phyloP scores from a whole-genome alignment of 92 coral and sea anemone genomes.

The Paragorgia papillata region DNA sequence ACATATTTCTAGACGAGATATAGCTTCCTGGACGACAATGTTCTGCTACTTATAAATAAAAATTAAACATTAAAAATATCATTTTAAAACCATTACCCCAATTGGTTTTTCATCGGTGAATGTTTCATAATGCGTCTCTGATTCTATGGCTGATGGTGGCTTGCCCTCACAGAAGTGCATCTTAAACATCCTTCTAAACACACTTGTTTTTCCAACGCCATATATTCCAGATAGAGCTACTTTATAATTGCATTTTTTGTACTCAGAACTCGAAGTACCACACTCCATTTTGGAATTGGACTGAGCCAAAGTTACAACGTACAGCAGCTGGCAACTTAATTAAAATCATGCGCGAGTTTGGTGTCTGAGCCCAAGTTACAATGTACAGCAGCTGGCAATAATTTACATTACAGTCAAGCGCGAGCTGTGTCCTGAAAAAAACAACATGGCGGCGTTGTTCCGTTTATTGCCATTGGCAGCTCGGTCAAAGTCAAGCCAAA shows the following conservation, averaged over 20 bases:
- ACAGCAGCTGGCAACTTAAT: no score
- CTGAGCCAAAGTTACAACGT: no score
- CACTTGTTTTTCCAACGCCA: slow-evolving; percentile 69
- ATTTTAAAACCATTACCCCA: no score
- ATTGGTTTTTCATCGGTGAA: slow-evolving; percentile 5
- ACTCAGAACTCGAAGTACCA: neutral
- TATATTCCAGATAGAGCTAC: slow-evolving; percentile 59
- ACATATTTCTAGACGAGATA: no score
- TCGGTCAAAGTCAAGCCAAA: slow-evolving; percentile 17
- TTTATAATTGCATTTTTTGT: slow-evolving; percentile 49
- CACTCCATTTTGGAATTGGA: neutral
- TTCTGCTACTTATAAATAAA: neutral
- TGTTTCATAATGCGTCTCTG: slow-evolving; percentile 9
- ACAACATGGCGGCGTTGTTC: slow-evolving; percentile 33
- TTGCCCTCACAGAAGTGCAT: slow-evolving; percentile 22
- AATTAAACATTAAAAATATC: no score
- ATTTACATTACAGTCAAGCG: neutral
- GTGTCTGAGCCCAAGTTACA: no score
- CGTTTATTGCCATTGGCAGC: slow-evolving; percentile 7
- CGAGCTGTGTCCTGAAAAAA: neutral
- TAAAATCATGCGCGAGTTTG: no score
- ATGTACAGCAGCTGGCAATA: no score
- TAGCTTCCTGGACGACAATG: no score
- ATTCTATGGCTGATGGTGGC: slow-evolving; percentile 1
- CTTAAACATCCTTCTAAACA: slow-evolving; percentile 58